These are phyloP conservation scores for Chionis minor DNA, from an alignment of 2,113 vertebrate species.

Conservation along the genomic window DNA sequence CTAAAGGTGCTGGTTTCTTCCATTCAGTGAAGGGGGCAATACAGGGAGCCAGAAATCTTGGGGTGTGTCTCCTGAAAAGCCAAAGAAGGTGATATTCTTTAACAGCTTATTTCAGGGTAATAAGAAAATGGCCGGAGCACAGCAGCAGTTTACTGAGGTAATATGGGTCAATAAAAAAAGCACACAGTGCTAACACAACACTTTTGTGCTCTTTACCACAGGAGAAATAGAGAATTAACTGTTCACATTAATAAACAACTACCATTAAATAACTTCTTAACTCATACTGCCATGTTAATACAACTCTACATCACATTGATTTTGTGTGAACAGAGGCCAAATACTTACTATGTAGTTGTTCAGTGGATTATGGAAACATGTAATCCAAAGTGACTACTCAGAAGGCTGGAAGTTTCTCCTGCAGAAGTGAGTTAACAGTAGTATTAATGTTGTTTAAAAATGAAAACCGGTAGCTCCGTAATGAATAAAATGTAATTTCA, in stretches of 20 bases:
- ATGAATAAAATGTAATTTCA: conserved; percentile 23
- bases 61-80: not conserved
- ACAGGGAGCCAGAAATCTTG: not conserved
- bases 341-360: not conserved
- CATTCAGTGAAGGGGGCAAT: not conserved
- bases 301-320: not conserved
- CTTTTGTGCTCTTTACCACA: not conserved
- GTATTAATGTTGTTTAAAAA: conserved; percentile 19
- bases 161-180: not conserved
- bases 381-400: not conserved
- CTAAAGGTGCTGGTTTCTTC: not conserved
- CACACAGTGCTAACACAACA: not conserved
- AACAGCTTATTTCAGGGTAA: not conserved
- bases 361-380: not conserved
- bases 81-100: not conserved
- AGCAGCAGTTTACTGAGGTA: not conserved
- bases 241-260: conserved; percentile 4
- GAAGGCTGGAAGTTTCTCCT: not conserved
- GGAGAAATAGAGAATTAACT: not conserved
- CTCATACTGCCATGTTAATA: not conserved
- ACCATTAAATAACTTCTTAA: not conserved
- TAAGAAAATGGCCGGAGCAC: not conserved
- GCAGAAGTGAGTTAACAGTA: not conserved
- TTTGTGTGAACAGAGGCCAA: not conserved
- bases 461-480: not conserved